A percentile compares a stretch with the other conserved stretches of the same genome.
Conservation (phyloP, 2,113 vertebrate genomes). For the Panthera leo region DNA sequence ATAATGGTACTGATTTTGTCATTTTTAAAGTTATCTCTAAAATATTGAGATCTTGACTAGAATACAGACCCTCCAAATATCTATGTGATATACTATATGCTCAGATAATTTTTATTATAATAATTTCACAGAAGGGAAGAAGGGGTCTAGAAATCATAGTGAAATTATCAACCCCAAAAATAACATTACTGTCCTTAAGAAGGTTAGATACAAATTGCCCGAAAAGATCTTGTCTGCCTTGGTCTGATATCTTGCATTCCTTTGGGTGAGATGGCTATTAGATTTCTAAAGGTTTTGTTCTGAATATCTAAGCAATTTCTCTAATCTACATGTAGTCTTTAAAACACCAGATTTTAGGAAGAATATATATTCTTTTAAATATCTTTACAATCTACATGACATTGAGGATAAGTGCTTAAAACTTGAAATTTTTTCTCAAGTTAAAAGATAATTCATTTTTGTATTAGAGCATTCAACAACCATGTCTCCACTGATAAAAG, state of each 20-base stretch:
- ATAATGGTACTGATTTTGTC: background rate
- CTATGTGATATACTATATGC: background rate
- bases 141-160: background rate
- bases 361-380: conserved; percentile 14
- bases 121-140: background rate
- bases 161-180: background rate
- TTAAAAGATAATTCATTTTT: background rate
- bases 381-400: background rate
- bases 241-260: background rate
- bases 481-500: background rate
- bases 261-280: background rate
- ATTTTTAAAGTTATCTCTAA: conserved; percentile 27
- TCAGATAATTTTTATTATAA: conserved; percentile 1
- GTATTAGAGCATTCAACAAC: background rate
- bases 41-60: background rate
- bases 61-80: background rate
- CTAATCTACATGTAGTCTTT: background rate
- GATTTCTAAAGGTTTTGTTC: background rate
- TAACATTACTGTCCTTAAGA: background rate
- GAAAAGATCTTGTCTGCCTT: background rate
- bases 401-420: background rate
- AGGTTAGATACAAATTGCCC: background rate
- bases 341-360: background rate
- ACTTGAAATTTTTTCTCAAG: background rate
- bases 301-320: background rate